Base-by-base conservation (phyloP, 2,797 vertebrate genomes). In the Tachyglossus aculeatus region DNA sequence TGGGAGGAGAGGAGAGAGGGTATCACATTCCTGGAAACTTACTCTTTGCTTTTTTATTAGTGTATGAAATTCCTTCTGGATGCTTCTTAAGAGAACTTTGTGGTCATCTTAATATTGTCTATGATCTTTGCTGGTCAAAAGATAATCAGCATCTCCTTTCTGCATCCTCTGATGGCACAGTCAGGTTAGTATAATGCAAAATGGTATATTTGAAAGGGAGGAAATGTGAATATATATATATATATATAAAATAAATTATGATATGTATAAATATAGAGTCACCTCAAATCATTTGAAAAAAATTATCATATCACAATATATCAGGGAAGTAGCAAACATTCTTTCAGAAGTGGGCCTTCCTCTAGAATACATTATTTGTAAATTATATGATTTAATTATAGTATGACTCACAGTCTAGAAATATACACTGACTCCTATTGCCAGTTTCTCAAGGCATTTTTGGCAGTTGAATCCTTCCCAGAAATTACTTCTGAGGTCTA, bases 41-140 rank as follows among this genome's bases (percentile, higher is more conserved):
- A 52, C 52, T 77, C 27, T 77, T 55, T 68, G 76, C 47, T 83
- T 81, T 56, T 87, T 81, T 67, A 65, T 40, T 89, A 99, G 98
- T 99, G 55, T 99, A 97, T 83, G 96, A 98, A 89, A 98, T 99
- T 84, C 97, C 98, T 64, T 98, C 97, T 71, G 98, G 98, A 21
- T 94, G 92, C 53, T 94, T 94, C 56, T 75, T 98, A 84, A 91
- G 93, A 78, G 95, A 96, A 67, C 95, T 98, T 86, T 95, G 89
- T 81, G 97, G 97, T 33, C 98, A 99, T 74, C 93, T 99, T 67
- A 98, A 96, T 85, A 95, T 98, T 67, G 95, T 99, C 15, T 99
- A 99, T 84, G 96, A 98, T 82, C 94, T 99, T 82, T 98, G 95
- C 88, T 99, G 98, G 98, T 97, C 96, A 69, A 93, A 90, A 83